Conservation (phyloP, 2,888 invertebrate species). For the Arrhopalites spinosus region DNA sequence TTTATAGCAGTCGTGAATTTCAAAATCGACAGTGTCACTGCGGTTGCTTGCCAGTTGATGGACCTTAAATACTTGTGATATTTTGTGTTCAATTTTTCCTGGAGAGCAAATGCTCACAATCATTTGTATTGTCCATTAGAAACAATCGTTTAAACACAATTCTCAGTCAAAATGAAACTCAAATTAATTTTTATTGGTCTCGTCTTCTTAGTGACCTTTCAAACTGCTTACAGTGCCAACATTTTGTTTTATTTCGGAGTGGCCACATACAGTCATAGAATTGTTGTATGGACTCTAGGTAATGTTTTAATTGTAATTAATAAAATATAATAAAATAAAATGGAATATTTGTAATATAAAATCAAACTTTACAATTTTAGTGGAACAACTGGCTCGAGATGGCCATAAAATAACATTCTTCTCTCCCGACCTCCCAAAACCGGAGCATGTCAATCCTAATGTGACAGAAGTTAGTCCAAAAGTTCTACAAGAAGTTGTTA, state of each 20-base stretch:
- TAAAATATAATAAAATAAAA: no score
- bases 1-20: no score
- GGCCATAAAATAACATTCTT: conserved; percentile 44
- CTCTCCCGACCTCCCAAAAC: conserved; percentile 34
- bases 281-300: conserved; percentile 14
- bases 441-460: conserved; percentile 25
- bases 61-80: no score
- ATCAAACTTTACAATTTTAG: neutral
- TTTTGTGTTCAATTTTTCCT: no score
- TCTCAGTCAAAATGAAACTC: neutral
- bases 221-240: neutral
- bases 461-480: conserved; percentile 31
- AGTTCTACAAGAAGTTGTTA: conserved; percentile 14
- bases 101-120: no score
- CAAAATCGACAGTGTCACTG: no score
- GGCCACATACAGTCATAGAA: neutral
- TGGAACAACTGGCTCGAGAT: conserved; percentile 31
- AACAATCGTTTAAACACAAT: neutral
- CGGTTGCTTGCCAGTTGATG: no score
- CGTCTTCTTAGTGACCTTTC: no score
- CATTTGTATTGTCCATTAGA: no score
- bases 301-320: no score
- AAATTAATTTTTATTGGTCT: no score
- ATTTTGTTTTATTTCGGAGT: neutral
- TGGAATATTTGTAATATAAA: no score